These are phyloP conservation scores for Ceryle rudis DNA, from an alignment of 2,797 vertebrate species.

Conservation along the genomic window DNA sequence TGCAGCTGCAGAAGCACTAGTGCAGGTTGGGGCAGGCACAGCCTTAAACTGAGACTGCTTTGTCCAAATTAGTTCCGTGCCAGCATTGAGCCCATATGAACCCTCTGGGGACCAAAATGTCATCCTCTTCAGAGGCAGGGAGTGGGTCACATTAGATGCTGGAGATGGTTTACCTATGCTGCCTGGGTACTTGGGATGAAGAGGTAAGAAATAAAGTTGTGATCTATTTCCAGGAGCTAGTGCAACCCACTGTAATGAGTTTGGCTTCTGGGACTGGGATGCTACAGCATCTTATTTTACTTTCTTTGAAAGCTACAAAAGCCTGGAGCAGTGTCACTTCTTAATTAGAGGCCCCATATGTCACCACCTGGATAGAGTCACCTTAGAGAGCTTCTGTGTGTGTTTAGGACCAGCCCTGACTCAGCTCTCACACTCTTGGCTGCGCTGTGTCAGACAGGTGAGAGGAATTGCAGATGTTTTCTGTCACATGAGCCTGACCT, in stretches of 20 bases:
- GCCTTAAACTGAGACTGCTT: not conserved
- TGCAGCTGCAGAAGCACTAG: not conserved
- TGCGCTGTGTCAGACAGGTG: not conserved
- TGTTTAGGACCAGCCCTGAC: not conserved
- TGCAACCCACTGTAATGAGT: not conserved
- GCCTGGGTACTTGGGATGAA: not conserved
- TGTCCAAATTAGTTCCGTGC: not conserved
- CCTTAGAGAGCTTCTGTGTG: not conserved
- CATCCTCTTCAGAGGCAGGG: not conserved
- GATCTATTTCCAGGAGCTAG: not conserved
- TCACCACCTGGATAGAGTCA: not conserved
- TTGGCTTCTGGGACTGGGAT: not conserved
- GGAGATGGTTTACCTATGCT: not conserved
- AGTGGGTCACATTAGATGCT: rapidly evolving
- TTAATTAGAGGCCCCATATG: not conserved
- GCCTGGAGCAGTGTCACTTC: not conserved
- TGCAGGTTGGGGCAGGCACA: not conserved
- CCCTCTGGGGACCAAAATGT: not conserved
- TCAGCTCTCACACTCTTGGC: not conserved
- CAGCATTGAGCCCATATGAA: not conserved
- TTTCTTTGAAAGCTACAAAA: not conserved
- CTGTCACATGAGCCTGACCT: not conserved
- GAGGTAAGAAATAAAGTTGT: not conserved
- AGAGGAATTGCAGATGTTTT: not conserved
- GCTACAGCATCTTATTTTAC: not conserved